Base-by-base conservation (phyloP, 2,113 vertebrate species). In the Neodon shergylaensis region DNA sequence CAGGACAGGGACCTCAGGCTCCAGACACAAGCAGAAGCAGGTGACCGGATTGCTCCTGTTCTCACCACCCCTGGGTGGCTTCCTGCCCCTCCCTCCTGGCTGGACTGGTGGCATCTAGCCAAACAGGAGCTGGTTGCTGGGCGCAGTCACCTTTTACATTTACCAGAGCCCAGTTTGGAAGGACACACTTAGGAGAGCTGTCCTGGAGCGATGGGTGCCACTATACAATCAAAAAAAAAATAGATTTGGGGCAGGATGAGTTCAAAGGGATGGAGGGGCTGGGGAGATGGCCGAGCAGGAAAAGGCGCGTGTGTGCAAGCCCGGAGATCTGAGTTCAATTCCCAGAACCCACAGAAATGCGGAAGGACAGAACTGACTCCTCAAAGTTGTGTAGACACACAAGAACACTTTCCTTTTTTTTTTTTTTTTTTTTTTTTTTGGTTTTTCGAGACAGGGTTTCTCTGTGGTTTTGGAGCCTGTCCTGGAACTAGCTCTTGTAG, bases 101-200 rank as follows among this genome's bases (percentile, higher is more conserved):
- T 0, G 11, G 44, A n/a, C 44, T 49, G 14, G 13, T 22, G 63
- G 76, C 8, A 0, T 4, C 21, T 5, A 49, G 73, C 42, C 89
- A 92, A 44, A 47, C n/a, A 21, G 14, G 73, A 78, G 73, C 42
- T 4, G 0, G 22, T 0, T 2, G 11, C 82, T 2, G 9, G 0
- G 22, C n/a, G 39, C 0, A 28, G 2, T 47, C 47, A 22, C 4
- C 0, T 12, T 74, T 36, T 2, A 19, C 74, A 73, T 52, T 88
- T 70, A 22, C 2, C 39, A 19, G n/a, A 42, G 42, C 68, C 68
- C 74, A 68, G 26, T 49, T n/a, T 77, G 16, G 22, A 76, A 36
- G 44, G n/a, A 39, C 42, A 1, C 21, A 12, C 76, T 49, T 4
- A 0, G 39, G 39, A 58, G 76, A 39, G 77, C 2, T 52, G 39